These are phyloP conservation scores for Anolis apletophallus DNA, from an alignment of 2,797 vertebrate genomes.

Conservation along the genomic window DNA sequence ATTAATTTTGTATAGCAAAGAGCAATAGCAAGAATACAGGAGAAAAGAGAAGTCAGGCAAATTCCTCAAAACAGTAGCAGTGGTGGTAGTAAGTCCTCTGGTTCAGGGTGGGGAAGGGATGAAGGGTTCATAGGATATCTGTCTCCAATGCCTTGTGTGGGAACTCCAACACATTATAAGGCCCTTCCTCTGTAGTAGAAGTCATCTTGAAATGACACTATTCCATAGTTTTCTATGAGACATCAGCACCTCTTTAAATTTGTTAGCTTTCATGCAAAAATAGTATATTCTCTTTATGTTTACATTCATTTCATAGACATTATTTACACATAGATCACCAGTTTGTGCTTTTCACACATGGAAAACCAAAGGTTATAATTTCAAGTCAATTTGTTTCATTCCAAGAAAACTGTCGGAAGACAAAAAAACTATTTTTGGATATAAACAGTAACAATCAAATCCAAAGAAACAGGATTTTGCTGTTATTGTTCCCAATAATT, in stretches of 20 bases:
- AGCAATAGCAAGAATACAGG: neutral
- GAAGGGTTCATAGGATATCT: neutral
- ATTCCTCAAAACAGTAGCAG: neutral
- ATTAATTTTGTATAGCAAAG: no score
- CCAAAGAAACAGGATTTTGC: conserved; percentile 42
- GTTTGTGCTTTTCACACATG: conserved; percentile 77
- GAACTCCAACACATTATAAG: conserved; percentile 27
- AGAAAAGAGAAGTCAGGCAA: no score
- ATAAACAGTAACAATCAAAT: conserved; percentile 49
- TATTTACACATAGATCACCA: conserved; percentile 70
- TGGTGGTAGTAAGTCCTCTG: neutral
- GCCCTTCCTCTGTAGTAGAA: conserved; percentile 39
- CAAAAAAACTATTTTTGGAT: conserved; percentile 48
- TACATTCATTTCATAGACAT: conserved; percentile 76
- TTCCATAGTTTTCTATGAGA: conserved; percentile 71
- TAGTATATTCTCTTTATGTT: conserved; percentile 73
- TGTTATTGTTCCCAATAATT: neutral
- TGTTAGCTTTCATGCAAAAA: conserved; percentile 79
- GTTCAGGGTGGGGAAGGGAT: neutral
- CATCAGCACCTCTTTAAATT: conserved; percentile 73
- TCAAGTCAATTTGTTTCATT: conserved; percentile 60
- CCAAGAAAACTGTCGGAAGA: conserved; percentile 57
- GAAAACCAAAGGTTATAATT: conserved; percentile 56
- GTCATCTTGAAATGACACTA: conserved; percentile 59
- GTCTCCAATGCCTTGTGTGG: neutral